Evolutionary conservation across 2,888 invertebrate species (phyloP), one percentile per base, ranked within the genome.

Genomic region (Temnothorax unifasciatus): DNA sequence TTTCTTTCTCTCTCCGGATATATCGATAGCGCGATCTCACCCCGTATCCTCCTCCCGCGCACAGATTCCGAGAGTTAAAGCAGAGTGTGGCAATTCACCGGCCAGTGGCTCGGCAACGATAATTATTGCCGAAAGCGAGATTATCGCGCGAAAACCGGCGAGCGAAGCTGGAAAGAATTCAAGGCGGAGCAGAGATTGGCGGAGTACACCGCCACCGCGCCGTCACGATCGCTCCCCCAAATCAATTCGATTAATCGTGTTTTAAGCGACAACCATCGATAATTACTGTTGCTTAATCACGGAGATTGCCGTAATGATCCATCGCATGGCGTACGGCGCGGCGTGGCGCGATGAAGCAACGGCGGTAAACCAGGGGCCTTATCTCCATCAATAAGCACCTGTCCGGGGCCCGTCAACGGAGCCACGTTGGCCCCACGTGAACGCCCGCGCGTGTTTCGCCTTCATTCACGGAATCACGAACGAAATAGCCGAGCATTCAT

Each of bases 231-330:
- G 90, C 91, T 21, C 41, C 88, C 82, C 90, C 85, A 89, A 90
- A 92, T 92, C 90, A 88, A 87, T 90, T 88, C 89, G 92, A 92
- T 92, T 92, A 92, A 92, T 92, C 91, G 91, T 88, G 84, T 88
- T 71, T 50, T 85, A 87, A 87, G 90, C 90, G 92, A 92, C 92
- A 91, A 90, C 88, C 87, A 91, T 92, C 92, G 91, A 92, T 92
- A 92, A 92, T 92, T 92, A 91, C 87, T 87, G 71, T 92, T 92
- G 90, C 91, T 89, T 90, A 92, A 91, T 88, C 88, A 86, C 87
- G 87, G 85, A 66, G 66, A 77, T 74, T 85, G 83, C 50, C 63
- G 90, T 21, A 71, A 85, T 88, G 83, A 85, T 87, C 86, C 85
- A 69, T 77, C 82, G 86, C 63, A 68, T 82, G 50, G 47, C 38